These are phyloP conservation scores for Drosophila neotestacea DNA, from an alignment of 2,888 invertebrate species.

Conservation along the genomic window DNA sequence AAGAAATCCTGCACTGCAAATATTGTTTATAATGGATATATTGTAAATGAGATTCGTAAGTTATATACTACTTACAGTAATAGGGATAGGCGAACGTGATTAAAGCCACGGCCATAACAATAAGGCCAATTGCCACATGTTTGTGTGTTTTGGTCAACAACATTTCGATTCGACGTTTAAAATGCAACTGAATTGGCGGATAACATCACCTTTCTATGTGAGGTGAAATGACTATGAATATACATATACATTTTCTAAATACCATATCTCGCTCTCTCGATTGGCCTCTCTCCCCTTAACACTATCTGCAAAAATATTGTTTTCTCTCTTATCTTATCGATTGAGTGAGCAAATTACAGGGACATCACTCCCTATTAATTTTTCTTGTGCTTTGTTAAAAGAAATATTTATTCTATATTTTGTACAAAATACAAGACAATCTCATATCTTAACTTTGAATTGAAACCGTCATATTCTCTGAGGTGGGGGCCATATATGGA, in stretches of 20 bases:
- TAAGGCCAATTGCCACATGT: slow-evolving; percentile 10
- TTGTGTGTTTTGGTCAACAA: slow-evolving; percentile 3
- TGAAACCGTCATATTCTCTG: not conserved
- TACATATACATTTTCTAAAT: not conserved
- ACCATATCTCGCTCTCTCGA: not conserved
- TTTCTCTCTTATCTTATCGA: slow-evolving; percentile 14
- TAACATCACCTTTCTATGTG: not conserved
- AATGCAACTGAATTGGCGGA: slow-evolving; percentile 21
- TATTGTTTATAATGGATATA: not conserved
- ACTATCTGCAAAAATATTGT: not conserved
- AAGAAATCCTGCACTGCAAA: not conserved
- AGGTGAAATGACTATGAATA: not conserved
- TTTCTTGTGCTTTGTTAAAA: not conserved
- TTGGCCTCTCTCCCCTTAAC: not conserved
- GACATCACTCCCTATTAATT: not conserved
- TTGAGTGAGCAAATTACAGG: not conserved
- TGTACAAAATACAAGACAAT: not conserved
- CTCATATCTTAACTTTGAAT: slow-evolving; percentile 2
- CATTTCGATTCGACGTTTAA: slow-evolving; percentile 24
- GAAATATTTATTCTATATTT: slow-evolving; percentile 6
- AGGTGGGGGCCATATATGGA: slow-evolving; percentile 23
- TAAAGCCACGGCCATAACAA: slow-evolving; percentile 9
- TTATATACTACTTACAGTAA: not conserved
- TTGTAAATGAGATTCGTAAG: no score
- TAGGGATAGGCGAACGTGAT: not conserved